Evolutionary conservation across 1,140 invertebrate genomes (phyloP).

Genomic region (Chrysoperla carnea): DNA sequence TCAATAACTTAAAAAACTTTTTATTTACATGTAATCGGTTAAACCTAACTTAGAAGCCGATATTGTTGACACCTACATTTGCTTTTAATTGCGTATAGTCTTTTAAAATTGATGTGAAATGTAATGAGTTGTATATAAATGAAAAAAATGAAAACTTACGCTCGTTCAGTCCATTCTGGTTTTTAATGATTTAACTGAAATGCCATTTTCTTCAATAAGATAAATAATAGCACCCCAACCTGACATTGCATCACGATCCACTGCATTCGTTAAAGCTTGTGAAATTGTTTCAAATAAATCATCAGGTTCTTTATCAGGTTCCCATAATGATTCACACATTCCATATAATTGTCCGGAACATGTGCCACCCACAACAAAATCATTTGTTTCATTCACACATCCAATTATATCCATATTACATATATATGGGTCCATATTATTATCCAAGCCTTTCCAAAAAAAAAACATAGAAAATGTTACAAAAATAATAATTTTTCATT

Average conservation of each 20-base stretch:
- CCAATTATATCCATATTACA: conserved; percentile 91
- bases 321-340: conserved; percentile 94
- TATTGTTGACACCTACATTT: too few species aligned
- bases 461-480: too few species aligned
- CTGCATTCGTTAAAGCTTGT: conserved; percentile 88
- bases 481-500: too few species aligned
- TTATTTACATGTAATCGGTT: too few species aligned
- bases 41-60: too few species aligned
- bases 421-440: conserved; percentile 76
- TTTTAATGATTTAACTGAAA: conserved; percentile 65
- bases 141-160: too few species aligned
- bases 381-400: conserved; percentile 69
- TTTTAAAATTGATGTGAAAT: too few species aligned
- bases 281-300: conserved; percentile 95
- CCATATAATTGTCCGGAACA: conserved; percentile 88
- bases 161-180: conserved; percentile 75
- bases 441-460: conserved; percentile 33
- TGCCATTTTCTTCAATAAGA: conserved; percentile 61
- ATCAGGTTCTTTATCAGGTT: conserved; percentile 77
- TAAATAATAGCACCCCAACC: conserved; percentile 98
- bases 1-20: too few species aligned
- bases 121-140: too few species aligned
- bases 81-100: too few species aligned
- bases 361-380: conserved; percentile 93
- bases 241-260: conserved; percentile 91